Evolutionary conservation across 2,113 vertebrate genomes (phyloP).

Genomic region (Apistogramma diplotaenia): DNA sequence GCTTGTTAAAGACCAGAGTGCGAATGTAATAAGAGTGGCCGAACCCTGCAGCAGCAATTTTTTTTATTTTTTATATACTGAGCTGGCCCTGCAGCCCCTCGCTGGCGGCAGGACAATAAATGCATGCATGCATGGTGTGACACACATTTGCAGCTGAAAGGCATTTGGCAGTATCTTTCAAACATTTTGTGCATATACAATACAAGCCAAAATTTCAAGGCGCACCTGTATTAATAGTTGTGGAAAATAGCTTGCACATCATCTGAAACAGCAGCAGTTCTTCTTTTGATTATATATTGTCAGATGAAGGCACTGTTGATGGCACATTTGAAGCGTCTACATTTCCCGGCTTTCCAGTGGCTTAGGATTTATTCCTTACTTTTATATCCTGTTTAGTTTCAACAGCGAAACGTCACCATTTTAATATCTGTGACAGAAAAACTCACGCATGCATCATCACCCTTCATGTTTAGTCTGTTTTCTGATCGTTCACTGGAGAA

Average conservation of each 20-base stretch:
- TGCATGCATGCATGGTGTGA: neutral
- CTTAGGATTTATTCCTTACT: too few species aligned
- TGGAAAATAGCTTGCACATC: neutral
- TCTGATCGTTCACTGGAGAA: neutral
- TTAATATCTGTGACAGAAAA: neutral
- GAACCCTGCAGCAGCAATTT: neutral
- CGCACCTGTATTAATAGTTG: neutral
- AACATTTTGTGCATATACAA: neutral
- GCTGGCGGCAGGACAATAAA: neutral
- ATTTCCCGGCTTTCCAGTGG: too few species aligned
- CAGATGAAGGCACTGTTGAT: neutral
- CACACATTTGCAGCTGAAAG: neutral
- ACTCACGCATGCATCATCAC: neutral
- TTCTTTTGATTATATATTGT: neutral
- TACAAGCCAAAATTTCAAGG: neutral
- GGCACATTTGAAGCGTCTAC: neutral
- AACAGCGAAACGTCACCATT: neutral
- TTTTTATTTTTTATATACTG: neutral
- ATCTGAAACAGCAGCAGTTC: neutral
- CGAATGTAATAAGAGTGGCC: neutral
- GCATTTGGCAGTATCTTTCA: neutral
- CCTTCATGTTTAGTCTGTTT: neutral
- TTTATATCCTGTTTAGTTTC: neutral
- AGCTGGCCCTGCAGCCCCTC: neutral
- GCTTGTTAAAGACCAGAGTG: slow-evolving; percentile 19